Conservation (phyloP, 1,140 invertebrate species). For the Lethrus apterus region DNA sequence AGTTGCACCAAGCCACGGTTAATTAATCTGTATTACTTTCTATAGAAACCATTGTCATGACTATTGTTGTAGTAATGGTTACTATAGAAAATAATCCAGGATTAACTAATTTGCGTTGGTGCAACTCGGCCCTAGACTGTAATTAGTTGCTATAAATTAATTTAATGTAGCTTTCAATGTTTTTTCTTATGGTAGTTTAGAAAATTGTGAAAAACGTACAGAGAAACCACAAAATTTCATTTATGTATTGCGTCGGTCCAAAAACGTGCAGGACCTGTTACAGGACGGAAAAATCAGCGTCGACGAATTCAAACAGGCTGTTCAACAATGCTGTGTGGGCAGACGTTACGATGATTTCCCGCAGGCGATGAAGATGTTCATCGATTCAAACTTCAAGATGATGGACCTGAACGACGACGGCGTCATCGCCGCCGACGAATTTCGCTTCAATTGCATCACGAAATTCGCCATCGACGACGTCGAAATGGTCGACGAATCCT, state of each 20-base stretch:
- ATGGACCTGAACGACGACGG: conserved; percentile 75
- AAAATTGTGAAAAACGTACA: not conserved
- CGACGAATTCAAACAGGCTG: conserved; percentile 74
- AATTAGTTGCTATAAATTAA: too few relatives aligned
- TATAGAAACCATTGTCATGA: too few relatives aligned
- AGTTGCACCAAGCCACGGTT: too few relatives aligned
- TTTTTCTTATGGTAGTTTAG: too few relatives aligned
- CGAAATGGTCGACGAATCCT: conserved; percentile 66
- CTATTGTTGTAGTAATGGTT: too few relatives aligned
- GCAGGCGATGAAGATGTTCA: conserved; percentile 71
- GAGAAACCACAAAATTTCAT: not conserved
- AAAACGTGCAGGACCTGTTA: conserved; percentile 34
- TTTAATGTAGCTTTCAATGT: too few relatives aligned
- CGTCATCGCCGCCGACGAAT: conserved; percentile 69
- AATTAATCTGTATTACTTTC: too few relatives aligned
- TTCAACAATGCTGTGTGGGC: conserved; percentile 72
- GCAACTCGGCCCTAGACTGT: too few relatives aligned
- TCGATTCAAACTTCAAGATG: conserved; percentile 72
- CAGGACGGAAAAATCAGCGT: conserved; percentile 73
- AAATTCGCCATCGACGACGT: conserved; percentile 69
- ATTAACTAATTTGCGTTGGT: too few relatives aligned
- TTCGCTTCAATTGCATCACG: conserved; percentile 71
- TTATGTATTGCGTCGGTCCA: too few relatives aligned
- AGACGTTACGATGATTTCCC: conserved; percentile 72
- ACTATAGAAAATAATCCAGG: too few relatives aligned